phyloP scores from a whole-genome alignment of 2,113 vertebrate species.

The Eublepharis macularius region DNA sequence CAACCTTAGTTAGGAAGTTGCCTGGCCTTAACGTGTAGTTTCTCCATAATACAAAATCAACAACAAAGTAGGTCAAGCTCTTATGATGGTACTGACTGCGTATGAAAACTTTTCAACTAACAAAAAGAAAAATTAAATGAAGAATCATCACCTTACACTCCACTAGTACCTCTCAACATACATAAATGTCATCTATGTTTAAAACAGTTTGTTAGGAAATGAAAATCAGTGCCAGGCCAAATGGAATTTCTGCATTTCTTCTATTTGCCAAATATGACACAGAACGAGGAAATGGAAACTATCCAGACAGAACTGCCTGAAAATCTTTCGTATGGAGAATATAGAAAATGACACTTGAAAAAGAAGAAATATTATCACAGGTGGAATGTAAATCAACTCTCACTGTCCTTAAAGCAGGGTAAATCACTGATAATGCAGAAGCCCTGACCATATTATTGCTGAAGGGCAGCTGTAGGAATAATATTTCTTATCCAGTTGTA shows the following conservation, averaged over 20 bases:
- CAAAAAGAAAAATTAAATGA: conserved; percentile 15
- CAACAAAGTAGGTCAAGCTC: background rate
- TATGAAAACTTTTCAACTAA: background rate
- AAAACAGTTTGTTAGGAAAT: background rate
- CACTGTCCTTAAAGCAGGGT: background rate
- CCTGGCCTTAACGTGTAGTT: background rate
- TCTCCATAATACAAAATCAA: background rate
- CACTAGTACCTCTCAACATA: background rate
- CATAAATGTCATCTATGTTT: conserved; percentile 21
- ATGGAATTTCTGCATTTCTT: background rate
- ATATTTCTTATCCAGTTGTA: background rate
- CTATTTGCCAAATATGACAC: background rate
- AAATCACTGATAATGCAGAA: conserved; percentile 18
- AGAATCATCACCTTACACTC: background rate
- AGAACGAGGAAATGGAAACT: background rate
- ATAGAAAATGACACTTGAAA: background rate
- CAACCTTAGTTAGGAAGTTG: background rate
- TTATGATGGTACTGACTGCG: background rate
- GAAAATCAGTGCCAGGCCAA: background rate
- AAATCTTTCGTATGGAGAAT: background rate
- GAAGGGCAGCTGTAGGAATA: background rate
- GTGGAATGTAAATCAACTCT: background rate
- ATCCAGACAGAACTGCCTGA: background rate
- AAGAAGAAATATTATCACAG: background rate
- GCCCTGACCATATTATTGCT: background rate